These are phyloP conservation scores for Irena cyanogastra DNA, from an alignment of 2,113 vertebrate species.

Conservation along the genomic window DNA sequence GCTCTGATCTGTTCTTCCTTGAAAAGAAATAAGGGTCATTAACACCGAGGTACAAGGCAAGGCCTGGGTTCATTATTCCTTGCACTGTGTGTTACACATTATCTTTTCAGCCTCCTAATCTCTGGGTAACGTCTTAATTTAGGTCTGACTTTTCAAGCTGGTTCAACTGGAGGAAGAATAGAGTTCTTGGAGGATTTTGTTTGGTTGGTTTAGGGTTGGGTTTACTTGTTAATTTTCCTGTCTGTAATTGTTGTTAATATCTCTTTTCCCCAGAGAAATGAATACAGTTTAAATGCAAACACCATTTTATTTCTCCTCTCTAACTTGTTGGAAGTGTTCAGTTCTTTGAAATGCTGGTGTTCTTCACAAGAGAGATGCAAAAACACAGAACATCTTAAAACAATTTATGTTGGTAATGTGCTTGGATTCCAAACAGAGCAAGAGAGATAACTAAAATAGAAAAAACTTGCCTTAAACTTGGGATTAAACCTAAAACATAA, in stretches of 20 bases:
- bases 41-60: background rate
- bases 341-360: background rate
- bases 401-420: background rate
- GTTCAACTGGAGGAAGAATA: background rate
- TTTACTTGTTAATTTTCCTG: background rate
- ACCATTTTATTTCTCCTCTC: background rate
- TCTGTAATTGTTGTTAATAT: background rate
- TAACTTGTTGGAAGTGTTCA: background rate
- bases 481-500: background rate
- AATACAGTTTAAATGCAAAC: background rate
- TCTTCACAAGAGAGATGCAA: background rate
- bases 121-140: background rate
- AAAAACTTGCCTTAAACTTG: conserved; percentile 33
- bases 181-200: background rate
- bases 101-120: background rate
- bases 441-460: background rate
- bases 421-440: background rate
- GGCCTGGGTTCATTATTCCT: background rate
- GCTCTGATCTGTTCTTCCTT: conserved; percentile 11
- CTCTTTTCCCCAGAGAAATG: background rate
- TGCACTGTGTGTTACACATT: background rate
- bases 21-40: background rate
- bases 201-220: background rate
- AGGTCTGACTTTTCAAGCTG: background rate
- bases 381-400: background rate